A percentile compares a stretch with the other conserved stretches of the same genome.
phyloP scores from a whole-genome alignment of 2,888 invertebrate genomes.

The Plusia festucae region DNA sequence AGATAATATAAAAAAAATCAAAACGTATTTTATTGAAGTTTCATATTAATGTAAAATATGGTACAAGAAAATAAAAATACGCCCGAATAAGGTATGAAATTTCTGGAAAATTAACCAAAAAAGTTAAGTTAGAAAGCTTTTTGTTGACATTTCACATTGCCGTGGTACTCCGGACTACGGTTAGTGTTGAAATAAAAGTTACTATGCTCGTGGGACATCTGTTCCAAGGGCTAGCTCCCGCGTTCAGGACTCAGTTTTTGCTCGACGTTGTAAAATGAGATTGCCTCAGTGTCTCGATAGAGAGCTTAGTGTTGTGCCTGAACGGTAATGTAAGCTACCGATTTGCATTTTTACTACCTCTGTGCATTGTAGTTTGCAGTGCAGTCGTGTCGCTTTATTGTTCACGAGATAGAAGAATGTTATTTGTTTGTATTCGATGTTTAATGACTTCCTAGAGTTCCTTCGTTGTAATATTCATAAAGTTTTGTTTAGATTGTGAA shows the following conservation, averaged over 20 bases:
- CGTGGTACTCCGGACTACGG: not conserved
- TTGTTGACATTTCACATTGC: not conserved
- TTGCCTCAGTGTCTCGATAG: constrained; percentile 3
- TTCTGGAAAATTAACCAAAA: no score
- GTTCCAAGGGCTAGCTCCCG: not conserved
- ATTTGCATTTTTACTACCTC: constrained; percentile 8
- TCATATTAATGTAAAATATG: no score
- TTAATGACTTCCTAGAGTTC: not conserved
- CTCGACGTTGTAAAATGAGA: constrained; percentile 7
- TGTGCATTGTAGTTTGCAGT: constrained; percentile 1
- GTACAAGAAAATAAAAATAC: no score
- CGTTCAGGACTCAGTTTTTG: not conserved
- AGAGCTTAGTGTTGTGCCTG: constrained; percentile 7
- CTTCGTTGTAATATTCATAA: constrained; percentile 1
- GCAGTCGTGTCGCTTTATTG: constrained; percentile 7
- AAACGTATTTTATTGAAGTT: no score
- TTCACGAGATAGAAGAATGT: not conserved
- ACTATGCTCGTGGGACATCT: not conserved
- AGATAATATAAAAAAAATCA: no score
- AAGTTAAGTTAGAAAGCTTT: no score
- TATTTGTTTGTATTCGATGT: not conserved
- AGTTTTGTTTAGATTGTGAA: constrained; percentile 3
- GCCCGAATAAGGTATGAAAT: no score
- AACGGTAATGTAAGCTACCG: constrained; percentile 8
- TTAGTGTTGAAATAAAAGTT: constrained; percentile 2